phyloP scores from a whole-genome alignment of 2,888 invertebrate species.

The Oscheius sp. region DNA sequence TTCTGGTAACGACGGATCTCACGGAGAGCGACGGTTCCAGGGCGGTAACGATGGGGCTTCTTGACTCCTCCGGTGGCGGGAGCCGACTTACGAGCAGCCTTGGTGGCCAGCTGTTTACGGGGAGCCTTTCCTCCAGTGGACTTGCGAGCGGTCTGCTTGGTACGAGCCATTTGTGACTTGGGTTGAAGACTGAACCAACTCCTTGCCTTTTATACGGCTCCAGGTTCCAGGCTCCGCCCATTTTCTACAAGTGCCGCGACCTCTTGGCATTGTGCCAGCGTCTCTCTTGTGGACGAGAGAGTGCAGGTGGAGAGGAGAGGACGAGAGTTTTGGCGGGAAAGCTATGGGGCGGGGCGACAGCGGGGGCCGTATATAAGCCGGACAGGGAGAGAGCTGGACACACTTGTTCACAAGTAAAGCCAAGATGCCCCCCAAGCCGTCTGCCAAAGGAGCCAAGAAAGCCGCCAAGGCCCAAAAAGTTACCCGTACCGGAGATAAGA shows the following conservation, averaged over 20 bases:
- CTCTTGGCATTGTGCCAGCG: too few species aligned
- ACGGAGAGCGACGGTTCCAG: constrained; percentile 40
- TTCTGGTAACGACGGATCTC: constrained; percentile 49
- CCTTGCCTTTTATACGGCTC: too few species aligned
- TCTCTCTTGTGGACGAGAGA: neutral
- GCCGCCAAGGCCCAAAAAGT: constrained; percentile 64
- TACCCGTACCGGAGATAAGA: constrained; percentile 68
- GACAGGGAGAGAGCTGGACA: too few species aligned
- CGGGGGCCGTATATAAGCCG: neutral
- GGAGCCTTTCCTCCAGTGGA: constrained; percentile 96
- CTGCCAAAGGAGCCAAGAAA: constrained; percentile 69
- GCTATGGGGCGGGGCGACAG: neutral
- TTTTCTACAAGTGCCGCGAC: neutral
- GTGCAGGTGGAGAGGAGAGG: too few species aligned
- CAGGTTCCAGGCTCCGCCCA: too few species aligned
- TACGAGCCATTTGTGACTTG: constrained; percentile 98
- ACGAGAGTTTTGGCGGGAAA: too few species aligned
- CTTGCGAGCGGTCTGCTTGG: constrained; percentile 95
- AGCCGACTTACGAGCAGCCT: constrained; percentile 39
- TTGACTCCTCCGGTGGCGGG: constrained; percentile 81
- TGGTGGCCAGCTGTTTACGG: constrained; percentile 89
- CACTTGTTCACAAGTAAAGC: too few species aligned
- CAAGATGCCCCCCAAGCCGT: constrained; percentile 59
- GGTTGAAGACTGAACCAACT: too few species aligned
- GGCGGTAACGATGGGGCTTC: constrained; percentile 81